Evolutionary conservation across 2,113 vertebrate genomes (phyloP).

Genomic region (Hippocampus guttulatus): DNA sequence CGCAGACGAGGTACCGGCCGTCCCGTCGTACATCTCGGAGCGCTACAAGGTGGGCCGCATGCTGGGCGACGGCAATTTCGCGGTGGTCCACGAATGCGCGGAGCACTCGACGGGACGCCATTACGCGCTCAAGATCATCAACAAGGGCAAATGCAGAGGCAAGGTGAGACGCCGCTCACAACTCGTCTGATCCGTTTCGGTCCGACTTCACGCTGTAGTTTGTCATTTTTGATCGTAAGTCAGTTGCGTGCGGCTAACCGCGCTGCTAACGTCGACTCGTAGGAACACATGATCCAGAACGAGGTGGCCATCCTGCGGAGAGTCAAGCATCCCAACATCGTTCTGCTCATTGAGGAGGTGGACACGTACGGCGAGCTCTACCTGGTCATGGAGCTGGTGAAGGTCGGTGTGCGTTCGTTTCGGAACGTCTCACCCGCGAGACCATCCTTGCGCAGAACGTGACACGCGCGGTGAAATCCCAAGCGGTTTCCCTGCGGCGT

Average conservation of each 20-base stretch:
- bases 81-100: conserved; percentile 94
- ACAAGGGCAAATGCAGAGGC: conserved; percentile 98
- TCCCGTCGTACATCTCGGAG: conserved; percentile 91
- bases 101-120: conserved; percentile 94
- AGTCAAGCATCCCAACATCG: conserved; percentile 97
- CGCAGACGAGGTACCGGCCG: conserved; percentile 88
- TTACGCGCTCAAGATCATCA: conserved; percentile 98
- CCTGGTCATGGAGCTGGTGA: conserved; percentile 97
- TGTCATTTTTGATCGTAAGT: no score
- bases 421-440: neutral
- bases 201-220: neutral
- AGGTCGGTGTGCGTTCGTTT: conserved; percentile 70
- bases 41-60: conserved; percentile 94
- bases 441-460: neutral
- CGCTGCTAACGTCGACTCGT: conserved; percentile 16
- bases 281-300: conserved; percentile 99
- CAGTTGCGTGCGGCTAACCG: neutral
- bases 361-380: conserved; percentile 95
- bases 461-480: conserved; percentile 28
- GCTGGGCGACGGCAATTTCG: conserved; percentile 97
- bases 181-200: neutral
- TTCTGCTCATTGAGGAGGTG: conserved; percentile 96
- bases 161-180: conserved; percentile 72
- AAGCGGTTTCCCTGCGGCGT: neutral
- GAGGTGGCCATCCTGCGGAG: conserved; percentile 94